phyloP scores from a whole-genome alignment of 2,797 vertebrate species.

The Stomatorhinus walkeri region DNA sequence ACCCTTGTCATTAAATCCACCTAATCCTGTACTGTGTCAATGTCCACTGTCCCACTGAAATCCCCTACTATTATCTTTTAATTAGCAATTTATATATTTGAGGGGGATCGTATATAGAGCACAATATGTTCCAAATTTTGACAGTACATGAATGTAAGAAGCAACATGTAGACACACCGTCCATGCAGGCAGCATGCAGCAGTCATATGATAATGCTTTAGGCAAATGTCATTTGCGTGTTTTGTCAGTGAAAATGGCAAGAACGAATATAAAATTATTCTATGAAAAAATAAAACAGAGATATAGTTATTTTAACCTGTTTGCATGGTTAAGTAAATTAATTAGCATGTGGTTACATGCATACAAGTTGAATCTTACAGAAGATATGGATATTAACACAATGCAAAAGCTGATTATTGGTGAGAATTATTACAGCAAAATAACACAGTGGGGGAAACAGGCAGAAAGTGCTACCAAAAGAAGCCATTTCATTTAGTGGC shows the following conservation, averaged over 20 bases:
- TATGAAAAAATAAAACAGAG: background rate
- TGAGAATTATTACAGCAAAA: background rate
- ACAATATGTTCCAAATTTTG: background rate
- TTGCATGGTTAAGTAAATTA: background rate
- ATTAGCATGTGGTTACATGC: background rate
- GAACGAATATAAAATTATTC: background rate
- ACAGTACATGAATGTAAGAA: background rate
- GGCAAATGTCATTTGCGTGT: background rate
- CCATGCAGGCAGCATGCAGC: background rate
- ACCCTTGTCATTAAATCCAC: background rate
- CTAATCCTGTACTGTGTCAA: background rate
- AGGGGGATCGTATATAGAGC: background rate
- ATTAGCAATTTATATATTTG: background rate
- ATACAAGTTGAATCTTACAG: background rate
- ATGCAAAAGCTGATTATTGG: background rate
- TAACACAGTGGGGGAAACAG: background rate
- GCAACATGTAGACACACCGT: background rate
- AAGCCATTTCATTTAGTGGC: background rate
- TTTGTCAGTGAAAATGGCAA: background rate
- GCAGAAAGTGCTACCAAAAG: background rate
- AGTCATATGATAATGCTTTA: background rate
- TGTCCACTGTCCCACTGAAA: background rate
- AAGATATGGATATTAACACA: background rate
- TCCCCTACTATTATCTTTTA: background rate
- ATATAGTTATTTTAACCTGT: background rate